Evolutionary conservation across 1,140 invertebrate species (phyloP).

Genomic region (Drosophila punjabiensis): DNA sequence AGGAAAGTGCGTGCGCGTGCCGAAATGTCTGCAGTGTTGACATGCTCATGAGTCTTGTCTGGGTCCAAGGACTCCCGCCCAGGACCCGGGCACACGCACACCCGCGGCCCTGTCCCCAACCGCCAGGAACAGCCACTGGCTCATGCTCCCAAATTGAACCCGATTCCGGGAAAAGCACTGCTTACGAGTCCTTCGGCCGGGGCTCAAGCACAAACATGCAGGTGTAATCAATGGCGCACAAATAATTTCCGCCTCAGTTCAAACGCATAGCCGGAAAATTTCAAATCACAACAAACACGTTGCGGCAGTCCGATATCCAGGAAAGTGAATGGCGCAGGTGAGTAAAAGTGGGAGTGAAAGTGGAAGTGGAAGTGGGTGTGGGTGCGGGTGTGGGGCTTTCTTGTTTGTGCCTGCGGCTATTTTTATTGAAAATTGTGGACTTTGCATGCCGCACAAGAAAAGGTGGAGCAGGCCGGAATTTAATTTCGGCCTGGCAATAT

Average conservation of each 20-base stretch:
- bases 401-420: slow-evolving; percentile 39
- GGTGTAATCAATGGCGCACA: slow-evolving; percentile 54
- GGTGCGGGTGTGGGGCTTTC: neutral
- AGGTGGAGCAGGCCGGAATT: slow-evolving; percentile 51
- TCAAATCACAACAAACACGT: slow-evolving; percentile 69
- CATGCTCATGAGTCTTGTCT: slow-evolving; percentile 6
- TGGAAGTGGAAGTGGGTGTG: neutral
- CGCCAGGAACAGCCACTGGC: neutral
- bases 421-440: slow-evolving; percentile 65
- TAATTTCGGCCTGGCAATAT: slow-evolving; percentile 62
- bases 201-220: slow-evolving; percentile 17
- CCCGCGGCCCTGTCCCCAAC: slow-evolving; percentile 17
- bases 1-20: slow-evolving; percentile 35
- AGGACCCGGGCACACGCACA: slow-evolving; percentile 26
- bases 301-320: slow-evolving; percentile 11
- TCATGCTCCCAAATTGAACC: neutral
- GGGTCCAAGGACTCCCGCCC: neutral
- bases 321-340: neutral
- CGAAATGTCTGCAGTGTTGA: slow-evolving; percentile 41
- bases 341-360: neutral
- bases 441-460: slow-evolving; percentile 20
- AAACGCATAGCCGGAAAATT: slow-evolving; percentile 42
- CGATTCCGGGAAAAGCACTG: slow-evolving; percentile 7
- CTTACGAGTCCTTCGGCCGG: slow-evolving; percentile 7
- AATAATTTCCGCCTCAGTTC: slow-evolving; percentile 54